phyloP scores from a whole-genome alignment of 64 coral and sea anemone species.

The Montipora efflorescens region DNA sequence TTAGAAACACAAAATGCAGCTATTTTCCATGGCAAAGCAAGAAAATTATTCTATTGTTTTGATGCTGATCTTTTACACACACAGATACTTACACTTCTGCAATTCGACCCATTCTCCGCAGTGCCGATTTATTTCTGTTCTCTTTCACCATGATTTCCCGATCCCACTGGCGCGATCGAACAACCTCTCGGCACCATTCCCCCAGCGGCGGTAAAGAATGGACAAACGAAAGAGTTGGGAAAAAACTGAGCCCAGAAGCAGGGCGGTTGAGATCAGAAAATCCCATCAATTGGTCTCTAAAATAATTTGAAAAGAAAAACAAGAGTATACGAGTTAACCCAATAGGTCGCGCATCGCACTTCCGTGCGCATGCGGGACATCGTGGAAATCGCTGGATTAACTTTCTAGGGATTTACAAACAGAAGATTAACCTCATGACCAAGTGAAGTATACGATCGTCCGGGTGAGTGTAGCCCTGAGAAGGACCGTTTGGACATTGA shows the following conservation, averaged over 20 bases:
- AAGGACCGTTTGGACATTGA: too few relatives aligned
- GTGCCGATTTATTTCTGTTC: constrained; percentile 79
- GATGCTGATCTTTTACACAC: neutral
- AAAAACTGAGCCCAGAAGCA: constrained; percentile 81
- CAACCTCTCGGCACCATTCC: constrained; percentile 97
- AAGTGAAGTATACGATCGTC: too few relatives aligned
- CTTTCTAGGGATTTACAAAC: too few relatives aligned
- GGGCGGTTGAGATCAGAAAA: constrained; percentile 50
- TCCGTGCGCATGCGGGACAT: too few relatives aligned
- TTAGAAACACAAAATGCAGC: too few relatives aligned
- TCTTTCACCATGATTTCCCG: constrained; percentile 91
- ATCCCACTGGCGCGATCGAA: constrained; percentile 84
- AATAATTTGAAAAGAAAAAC: neutral
- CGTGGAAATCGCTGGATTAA: too few relatives aligned
- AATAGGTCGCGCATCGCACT: too few relatives aligned
- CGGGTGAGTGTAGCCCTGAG: too few relatives aligned
- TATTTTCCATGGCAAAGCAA: too few relatives aligned
- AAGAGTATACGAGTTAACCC: too few relatives aligned
- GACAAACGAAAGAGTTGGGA: constrained; percentile 92
- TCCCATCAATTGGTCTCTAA: constrained; percentile 59
- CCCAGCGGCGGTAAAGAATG: constrained; percentile 96
- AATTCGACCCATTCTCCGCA: constrained; percentile 46
- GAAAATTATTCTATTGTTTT: too few relatives aligned
- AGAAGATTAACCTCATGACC: too few relatives aligned
- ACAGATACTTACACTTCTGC: constrained; percentile 70